Base-by-base conservation (phyloP, 2,797 vertebrate genomes). In the Coilia nasus region DNA sequence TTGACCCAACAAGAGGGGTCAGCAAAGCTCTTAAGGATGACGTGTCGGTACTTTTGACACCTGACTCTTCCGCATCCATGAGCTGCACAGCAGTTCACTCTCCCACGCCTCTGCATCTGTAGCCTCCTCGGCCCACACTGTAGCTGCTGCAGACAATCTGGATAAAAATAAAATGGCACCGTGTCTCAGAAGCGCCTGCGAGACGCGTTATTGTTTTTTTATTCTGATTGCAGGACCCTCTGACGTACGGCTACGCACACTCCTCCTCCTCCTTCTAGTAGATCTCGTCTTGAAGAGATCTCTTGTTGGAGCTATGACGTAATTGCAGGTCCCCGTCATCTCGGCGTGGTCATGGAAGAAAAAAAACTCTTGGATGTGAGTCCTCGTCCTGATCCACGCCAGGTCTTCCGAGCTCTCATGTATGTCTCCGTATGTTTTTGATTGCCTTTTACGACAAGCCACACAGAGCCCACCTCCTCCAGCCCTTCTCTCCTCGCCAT, bases 341-440 rank as follows among this genome's bases (percentile, higher is more conserved):
- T 59, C 17, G 14, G 31, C 64, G 81, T 67, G 81, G 83, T 57
- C 35, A 35, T 78, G 71, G 47, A 17, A 44, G 83, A 21, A 31
- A 44, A 62, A 81, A 47, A 12, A 35, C 41, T 9, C 19, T 56
- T 31, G 71, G 25, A 44, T 86, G 46, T 80, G 83, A 85, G 81
- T 88, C 85, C 86, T 15, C 87, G 46, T 91, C 90, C 89, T 0
- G 81, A 84, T 91, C 90, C 89, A 85, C 87, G 78, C 88, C 87
- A 50, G 67, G 81, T 23, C 80, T 89, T 91, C 54, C 83, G 47
- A 28, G 14, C 81, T 86, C 86, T 87, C 87, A 83, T 81, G 54
- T 81, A 46, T 54, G 67, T 88, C 84, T 90, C 86, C 75, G 81
- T 85, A 31, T 84, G 86, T 88, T 85, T 85, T 87, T 84, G 82